A percentile compares a stretch with the other conserved stretches of the same genome.
Conservation (phyloP, 2,113 vertebrate species). For the Indicator indicator region DNA sequence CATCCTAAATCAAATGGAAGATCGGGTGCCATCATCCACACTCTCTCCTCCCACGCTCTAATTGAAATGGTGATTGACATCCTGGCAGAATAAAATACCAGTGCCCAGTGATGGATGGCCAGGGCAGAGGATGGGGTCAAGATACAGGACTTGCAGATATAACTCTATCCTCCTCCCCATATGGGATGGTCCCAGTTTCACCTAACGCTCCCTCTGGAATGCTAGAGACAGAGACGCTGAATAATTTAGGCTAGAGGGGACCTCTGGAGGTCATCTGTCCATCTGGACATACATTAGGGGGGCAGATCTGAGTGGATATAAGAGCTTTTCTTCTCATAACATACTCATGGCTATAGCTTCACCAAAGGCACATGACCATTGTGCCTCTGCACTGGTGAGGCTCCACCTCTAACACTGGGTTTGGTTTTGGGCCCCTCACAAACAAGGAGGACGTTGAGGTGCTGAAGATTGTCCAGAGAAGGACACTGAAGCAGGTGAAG, state of each 20-base stretch:
- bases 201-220: constrained; percentile 62
- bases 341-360: background rate
- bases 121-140: constrained; percentile 49
- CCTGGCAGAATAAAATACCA: constrained; percentile 63
- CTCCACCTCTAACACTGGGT: too few species aligned
- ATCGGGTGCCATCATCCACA: constrained; percentile 63
- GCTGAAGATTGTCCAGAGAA: too few species aligned
- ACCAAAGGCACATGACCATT: background rate
- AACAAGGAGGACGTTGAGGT: too few species aligned
- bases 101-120: constrained; percentile 50
- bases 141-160: constrained; percentile 7
- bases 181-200: constrained; percentile 45
- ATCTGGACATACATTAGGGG: constrained; percentile 41
- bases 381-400: background rate
- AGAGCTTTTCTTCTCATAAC: background rate
- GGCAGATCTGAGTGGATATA: background rate
- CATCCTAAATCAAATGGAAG: constrained; percentile 74
- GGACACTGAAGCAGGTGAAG: too few species aligned
- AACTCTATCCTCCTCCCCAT: constrained; percentile 35
- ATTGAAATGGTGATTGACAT: constrained; percentile 71
- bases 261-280: constrained; percentile 56
- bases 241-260: constrained; percentile 60
- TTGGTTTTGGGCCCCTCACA: too few species aligned
- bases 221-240: constrained; percentile 22
- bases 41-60: constrained; percentile 60